phyloP scores from a whole-genome alignment of 2,888 invertebrate species.

The Andrena dorsata region DNA sequence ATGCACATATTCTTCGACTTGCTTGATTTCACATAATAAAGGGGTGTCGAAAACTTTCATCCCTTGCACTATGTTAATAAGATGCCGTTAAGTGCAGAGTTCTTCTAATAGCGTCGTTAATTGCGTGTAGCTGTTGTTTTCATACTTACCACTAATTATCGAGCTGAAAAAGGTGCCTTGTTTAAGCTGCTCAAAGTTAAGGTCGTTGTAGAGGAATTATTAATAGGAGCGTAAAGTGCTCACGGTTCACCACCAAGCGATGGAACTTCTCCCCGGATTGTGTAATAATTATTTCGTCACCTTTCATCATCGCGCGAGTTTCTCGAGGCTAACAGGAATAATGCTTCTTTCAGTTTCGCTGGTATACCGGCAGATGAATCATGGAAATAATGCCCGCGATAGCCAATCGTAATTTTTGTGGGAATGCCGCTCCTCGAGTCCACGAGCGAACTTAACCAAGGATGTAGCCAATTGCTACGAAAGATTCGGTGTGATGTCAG shows the following conservation, averaged over 20 bases:
- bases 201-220: conserved; percentile 20
- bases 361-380: conserved; percentile 56
- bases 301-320: conserved; percentile 29
- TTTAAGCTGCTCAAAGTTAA: conserved; percentile 16
- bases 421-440: conserved; percentile 62
- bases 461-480: conserved; percentile 66
- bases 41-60: conserved; percentile 19
- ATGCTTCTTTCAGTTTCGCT: conserved; percentile 60
- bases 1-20: conserved; percentile 36
- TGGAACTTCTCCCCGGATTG: conserved; percentile 21
- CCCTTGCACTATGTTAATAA: conserved; percentile 3
- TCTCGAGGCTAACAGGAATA: conserved; percentile 64
- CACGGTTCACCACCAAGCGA: conserved; percentile 24
- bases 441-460: conserved; percentile 51
- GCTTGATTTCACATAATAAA: conserved; percentile 15
- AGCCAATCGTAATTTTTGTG: conserved; percentile 67
- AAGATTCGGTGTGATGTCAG: conserved; percentile 73
- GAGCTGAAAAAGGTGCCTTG: conserved; percentile 23
- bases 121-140: conserved; percentile 25
- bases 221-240: conserved; percentile 37
- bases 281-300: conserved; percentile 28
- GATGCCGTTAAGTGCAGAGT: conserved; percentile 46
- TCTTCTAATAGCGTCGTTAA: conserved; percentile 57
- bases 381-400: conserved; percentile 56
- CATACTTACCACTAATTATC: conserved; percentile 12